Conservation (phyloP, 1,140 invertebrate species). For the Littorina saxatilis region DNA sequence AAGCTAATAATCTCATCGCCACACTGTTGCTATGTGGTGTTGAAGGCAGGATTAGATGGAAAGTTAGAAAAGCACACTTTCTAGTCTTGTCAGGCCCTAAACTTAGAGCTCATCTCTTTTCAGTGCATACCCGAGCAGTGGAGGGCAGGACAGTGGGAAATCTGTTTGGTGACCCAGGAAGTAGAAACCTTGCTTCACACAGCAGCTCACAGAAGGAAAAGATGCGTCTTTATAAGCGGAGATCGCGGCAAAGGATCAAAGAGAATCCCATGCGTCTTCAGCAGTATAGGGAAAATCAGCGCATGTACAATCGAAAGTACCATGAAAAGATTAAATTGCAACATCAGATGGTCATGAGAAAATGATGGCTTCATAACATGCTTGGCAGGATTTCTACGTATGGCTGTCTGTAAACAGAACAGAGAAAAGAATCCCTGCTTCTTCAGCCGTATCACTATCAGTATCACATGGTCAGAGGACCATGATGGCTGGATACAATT, state of each 20-base stretch:
- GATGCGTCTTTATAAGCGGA: background rate
- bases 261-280: slow-evolving; percentile 1
- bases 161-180: background rate
- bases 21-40: too few relatives aligned
- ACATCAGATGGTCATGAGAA: background rate
- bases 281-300: background rate
- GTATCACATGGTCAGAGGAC: too few relatives aligned
- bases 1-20: too few relatives aligned
- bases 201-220: background rate
- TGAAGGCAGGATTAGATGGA: too few relatives aligned
- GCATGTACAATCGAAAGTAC: background rate
- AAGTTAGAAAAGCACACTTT: too few relatives aligned
- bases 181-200: background rate
- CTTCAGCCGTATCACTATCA: too few relatives aligned
- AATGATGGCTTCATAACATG: background rate
- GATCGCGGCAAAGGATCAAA: slow-evolving; percentile 1
- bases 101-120: slow-evolving; percentile 13
- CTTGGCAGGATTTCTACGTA: too few relatives aligned
- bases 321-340: background rate
- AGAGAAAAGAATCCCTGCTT: too few relatives aligned
- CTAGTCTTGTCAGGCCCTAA: too few relatives aligned
- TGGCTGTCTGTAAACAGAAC: too few relatives aligned
- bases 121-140: background rate
- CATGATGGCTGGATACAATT: too few relatives aligned
- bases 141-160: background rate